Conservation (phyloP, 1,140 invertebrate genomes). For the Diuraphis noxia region DNA sequence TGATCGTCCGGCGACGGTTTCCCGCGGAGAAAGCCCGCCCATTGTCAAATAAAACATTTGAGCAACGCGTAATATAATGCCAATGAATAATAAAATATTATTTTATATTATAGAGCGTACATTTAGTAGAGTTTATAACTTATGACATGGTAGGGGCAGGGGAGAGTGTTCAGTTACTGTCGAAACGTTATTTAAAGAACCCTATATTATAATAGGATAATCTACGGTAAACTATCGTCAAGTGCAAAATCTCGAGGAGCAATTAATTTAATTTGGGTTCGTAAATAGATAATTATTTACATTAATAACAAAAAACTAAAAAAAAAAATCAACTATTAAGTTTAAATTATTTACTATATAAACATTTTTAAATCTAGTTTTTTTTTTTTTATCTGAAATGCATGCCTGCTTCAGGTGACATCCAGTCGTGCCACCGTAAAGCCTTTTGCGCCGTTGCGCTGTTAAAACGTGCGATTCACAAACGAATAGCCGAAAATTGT, state of each 20-base stretch:
- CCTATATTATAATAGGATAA: background rate
- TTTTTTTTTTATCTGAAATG: background rate
- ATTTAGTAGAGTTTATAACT: background rate
- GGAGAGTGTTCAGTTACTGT: background rate
- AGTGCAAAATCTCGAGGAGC: background rate
- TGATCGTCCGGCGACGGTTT: background rate
- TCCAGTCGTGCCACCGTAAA: background rate
- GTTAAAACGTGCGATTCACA: background rate
- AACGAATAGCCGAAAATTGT: background rate
- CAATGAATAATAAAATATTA: background rate
- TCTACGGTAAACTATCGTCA: background rate
- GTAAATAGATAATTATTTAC: too few relatives aligned
- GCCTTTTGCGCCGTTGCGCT: too few relatives aligned
- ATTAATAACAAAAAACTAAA: too few relatives aligned
- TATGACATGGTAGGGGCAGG: background rate
- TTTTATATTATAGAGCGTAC: background rate
- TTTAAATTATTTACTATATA: background rate
- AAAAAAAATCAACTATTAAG: too few relatives aligned
- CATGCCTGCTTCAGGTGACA: background rate
- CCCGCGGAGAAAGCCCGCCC: background rate
- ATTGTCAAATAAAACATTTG: background rate
- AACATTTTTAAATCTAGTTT: background rate
- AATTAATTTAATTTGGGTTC: too few relatives aligned
- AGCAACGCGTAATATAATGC: background rate
- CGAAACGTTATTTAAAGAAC: slow-evolving; percentile 12